Base-by-base conservation (phyloP, 2,797 vertebrate genomes). In the Clarias fuscus region DNA sequence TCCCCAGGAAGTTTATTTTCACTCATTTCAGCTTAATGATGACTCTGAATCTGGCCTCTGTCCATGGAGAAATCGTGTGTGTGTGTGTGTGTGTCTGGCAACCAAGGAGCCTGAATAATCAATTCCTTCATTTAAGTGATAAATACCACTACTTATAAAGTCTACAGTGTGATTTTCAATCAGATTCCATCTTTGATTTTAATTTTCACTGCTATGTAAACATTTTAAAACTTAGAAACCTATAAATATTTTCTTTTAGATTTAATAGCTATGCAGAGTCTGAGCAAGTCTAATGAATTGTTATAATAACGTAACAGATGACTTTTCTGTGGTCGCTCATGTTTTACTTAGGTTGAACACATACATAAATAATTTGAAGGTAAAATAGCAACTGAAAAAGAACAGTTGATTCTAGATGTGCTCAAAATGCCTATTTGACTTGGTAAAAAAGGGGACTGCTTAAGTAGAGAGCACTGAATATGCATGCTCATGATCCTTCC, bases 21-120 rank as follows among this genome's bases (percentile, higher is more conserved):
- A 86, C 87, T 90, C 64, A 88, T 87, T 88, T 89, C 89, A 86
- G 82, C 82, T 68, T 90, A 89, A 91, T 85, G 89, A 90, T 87
- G 79, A 76, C 15, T 76, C 84, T 81, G 87, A 68, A 40, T 62
- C 87, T 87, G 82, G 86, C 88, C 88, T 86, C 81, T 67, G 85
- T 85, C 83, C 87, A 84, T 43, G 33, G 73, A 87, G 86, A 83
- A 88, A 80, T 84, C 84, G 70, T 80, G 87, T 88, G 86, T 81
- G 70, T 61, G 85, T 62, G 76, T 84, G 71, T 67, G 59, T 86
- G 73, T 76, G 48, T 76, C 17, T 82, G 61, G 20, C 7, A 85
- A 33, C 48, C 86, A 76, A 67, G 4, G 61, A 14, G 43, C 15
- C 24, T 18, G 33, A 53, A 40, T 61, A 81, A 86, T 80, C 81